A percentile compares a stretch with the other conserved stretches of the same genome.
Evolutionary conservation across 2,113 vertebrate species (phyloP).

Genomic region (Propithecus coquereli): DNA sequence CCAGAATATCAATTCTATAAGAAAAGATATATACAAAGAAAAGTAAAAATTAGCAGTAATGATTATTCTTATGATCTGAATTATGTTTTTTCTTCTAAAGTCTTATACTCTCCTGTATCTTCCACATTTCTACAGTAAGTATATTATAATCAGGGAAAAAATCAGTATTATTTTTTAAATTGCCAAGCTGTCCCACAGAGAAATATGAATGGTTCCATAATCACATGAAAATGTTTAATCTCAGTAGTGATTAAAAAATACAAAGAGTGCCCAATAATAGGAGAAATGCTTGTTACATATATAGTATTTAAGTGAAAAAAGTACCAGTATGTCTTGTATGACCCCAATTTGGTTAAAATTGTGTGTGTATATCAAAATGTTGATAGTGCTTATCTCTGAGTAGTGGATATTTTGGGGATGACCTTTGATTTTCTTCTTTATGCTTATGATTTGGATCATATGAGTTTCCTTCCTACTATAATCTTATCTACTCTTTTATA

Average conservation of each 20-base stretch:
- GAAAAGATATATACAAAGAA: background rate
- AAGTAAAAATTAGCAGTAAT: constrained; percentile 30
- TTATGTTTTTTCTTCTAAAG: background rate
- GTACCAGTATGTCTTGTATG: background rate
- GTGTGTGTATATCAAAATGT: background rate
- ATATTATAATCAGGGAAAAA: background rate
- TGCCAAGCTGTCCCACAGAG: background rate
- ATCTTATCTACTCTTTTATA: background rate
- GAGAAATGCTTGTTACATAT: background rate
- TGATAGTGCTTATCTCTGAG: background rate
- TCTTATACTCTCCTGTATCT: background rate
- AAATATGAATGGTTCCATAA: background rate
- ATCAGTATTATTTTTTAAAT: background rate
- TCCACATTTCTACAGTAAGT: background rate
- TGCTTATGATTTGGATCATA: background rate
- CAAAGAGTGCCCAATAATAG: background rate
- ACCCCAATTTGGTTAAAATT: constrained; percentile 13
- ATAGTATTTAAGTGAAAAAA: background rate
- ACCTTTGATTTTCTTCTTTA: constrained; percentile 23
- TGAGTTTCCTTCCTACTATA: background rate
- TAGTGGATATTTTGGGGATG: background rate
- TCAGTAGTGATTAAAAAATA: constrained; percentile 2
- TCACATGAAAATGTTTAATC: constrained; percentile 28
- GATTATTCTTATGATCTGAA: background rate
- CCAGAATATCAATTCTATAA: background rate